Conservation (phyloP, 2,888 invertebrate species). For the Calameuta pallipes region DNA sequence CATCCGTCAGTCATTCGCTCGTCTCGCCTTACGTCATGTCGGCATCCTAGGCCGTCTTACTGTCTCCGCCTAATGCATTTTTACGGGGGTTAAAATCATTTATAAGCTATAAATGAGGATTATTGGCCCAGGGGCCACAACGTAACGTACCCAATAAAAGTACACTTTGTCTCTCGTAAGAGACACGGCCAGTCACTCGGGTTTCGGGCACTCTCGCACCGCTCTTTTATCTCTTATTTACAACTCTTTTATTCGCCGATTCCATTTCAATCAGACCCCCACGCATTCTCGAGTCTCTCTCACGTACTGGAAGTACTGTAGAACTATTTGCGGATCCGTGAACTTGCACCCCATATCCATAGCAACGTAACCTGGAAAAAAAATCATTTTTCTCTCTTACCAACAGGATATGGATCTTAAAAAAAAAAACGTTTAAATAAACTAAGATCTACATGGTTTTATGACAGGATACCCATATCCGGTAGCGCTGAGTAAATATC, state of each 20-base stretch:
- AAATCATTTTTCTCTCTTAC: not conserved
- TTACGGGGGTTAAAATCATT: slow-evolving; percentile 64
- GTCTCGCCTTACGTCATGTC: not conserved
- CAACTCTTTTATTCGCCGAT: slow-evolving; percentile 66
- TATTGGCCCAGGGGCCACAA: slow-evolving; percentile 54
- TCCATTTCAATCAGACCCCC: slow-evolving; percentile 65
- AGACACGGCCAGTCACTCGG: slow-evolving; percentile 63
- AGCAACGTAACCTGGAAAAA: not conserved
- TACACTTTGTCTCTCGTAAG: slow-evolving; percentile 53
- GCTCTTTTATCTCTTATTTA: slow-evolving; percentile 62
- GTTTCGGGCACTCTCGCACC: slow-evolving; percentile 23
- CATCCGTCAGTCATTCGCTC: not conserved
- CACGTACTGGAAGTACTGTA: not conserved
- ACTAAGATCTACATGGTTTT: not conserved
- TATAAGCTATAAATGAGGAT: slow-evolving; percentile 66
- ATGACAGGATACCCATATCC: not conserved
- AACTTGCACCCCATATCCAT: not conserved
- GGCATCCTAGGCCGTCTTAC: slow-evolving; percentile 8
- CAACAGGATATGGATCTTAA: not conserved
- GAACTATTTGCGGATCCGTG: not conserved
- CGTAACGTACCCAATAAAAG: slow-evolving; percentile 61
- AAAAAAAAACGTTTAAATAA: not conserved
- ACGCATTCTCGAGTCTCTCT: slow-evolving; percentile 4
- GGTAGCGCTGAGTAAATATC: not conserved
- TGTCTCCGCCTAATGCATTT: slow-evolving; percentile 59